Conservation (phyloP, 2,888 invertebrate genomes). For the Drosophila basisetae region DNA sequence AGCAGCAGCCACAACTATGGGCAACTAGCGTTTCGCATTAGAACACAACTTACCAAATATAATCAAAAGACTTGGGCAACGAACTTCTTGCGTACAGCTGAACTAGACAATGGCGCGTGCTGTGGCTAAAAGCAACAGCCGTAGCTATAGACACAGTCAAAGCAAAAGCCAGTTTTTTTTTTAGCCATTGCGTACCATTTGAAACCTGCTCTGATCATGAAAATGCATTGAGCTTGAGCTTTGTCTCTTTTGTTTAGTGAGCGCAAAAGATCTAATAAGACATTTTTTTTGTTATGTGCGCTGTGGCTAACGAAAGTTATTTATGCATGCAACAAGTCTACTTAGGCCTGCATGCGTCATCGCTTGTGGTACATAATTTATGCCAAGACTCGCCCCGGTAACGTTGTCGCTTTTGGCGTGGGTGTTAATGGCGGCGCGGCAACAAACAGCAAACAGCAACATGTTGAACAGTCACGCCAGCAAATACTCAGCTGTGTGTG, state of each 20-base stretch:
- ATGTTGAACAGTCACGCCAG: conserved; percentile 61
- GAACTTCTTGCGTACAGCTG: conserved; percentile 66
- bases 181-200: conserved; percentile 70
- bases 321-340: conserved; percentile 82
- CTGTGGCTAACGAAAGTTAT: conserved; percentile 79
- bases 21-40: conserved; percentile 59
- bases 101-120: conserved; percentile 79
- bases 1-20: conserved; percentile 30
- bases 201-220: conserved; percentile 82
- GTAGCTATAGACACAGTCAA: conserved; percentile 20
- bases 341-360: conserved; percentile 82
- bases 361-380: conserved; percentile 79
- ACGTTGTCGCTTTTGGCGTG: conserved; percentile 54
- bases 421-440: conserved; percentile 72
- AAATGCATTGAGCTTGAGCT: conserved; percentile 55
- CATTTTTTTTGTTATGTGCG: conserved; percentile 49
- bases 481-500: conserved; percentile 64
- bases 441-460: conserved; percentile 58
- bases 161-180: conserved; percentile 68
- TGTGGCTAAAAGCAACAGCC: conserved; percentile 60
- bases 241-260: conserved; percentile 18
- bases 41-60: conserved; percentile 75
- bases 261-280: conserved; percentile 11
- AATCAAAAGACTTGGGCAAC: conserved; percentile 79
- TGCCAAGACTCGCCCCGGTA: conserved; percentile 68